Evolutionary conservation across 53 echinoderm and acorn worm species (phyloP).

Genomic region (Hippasteria phrygiana): DNA sequence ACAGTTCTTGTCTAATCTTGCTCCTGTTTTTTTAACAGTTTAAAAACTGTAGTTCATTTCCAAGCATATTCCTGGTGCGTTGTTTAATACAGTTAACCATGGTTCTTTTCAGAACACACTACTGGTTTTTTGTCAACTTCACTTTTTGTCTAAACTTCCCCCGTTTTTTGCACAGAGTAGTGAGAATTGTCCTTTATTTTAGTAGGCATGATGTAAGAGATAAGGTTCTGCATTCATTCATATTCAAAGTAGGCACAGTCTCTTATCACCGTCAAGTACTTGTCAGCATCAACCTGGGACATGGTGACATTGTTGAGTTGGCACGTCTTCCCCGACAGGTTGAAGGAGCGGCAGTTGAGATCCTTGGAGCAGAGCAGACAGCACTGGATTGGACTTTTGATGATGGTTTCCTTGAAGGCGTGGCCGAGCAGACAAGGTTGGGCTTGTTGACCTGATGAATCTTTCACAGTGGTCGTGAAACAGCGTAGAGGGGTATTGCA

Average conservation of each 20-base stretch:
- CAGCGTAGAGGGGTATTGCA: slow-evolving; percentile 24
- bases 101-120: too few species aligned
- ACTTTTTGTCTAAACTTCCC: too few species aligned
- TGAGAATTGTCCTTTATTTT: background rate
- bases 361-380: slow-evolving; percentile 42
- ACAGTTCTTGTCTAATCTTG: too few species aligned
- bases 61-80: too few species aligned
- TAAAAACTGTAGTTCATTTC: too few species aligned
- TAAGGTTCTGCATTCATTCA: background rate
- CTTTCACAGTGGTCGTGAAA: background rate
- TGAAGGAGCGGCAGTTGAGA: slow-evolving; percentile 50
- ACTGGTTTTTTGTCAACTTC: too few species aligned
- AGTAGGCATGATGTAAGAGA: background rate
- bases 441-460: background rate
- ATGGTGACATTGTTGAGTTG: slow-evolving; percentile 48
- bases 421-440: slow-evolving; percentile 49
- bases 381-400: slow-evolving; percentile 24
- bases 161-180: too few species aligned
- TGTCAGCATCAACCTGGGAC: slow-evolving; percentile 21
- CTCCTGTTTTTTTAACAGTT: too few species aligned
- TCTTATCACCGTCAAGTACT: background rate
- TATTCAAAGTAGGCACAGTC: slow-evolving; percentile 54
- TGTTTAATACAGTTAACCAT: too few species aligned
- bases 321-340: slow-evolving; percentile 18
- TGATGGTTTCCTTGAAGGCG: slow-evolving; percentile 21